Evolutionary conservation across 2,888 invertebrate genomes (phyloP).

Genomic region (Cinara cedri): DNA sequence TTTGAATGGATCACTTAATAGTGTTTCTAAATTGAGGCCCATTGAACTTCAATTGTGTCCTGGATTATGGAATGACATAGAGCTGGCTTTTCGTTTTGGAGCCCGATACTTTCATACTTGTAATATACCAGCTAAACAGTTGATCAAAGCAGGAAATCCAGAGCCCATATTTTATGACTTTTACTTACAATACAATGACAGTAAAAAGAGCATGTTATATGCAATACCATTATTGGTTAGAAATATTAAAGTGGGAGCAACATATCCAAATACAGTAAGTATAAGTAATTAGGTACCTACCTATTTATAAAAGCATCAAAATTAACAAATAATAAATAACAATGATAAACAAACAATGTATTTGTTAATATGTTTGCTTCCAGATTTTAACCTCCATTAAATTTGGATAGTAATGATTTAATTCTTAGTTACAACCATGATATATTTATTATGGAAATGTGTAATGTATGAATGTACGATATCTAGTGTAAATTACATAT

Average conservation of each 20-base stretch:
- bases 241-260: conserved; percentile 64
- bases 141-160: conserved; percentile 61
- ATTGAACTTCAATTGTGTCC: conserved; percentile 61
- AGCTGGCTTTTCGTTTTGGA: conserved; percentile 63
- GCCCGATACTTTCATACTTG: conserved; percentile 63
- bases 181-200: conserved; percentile 65
- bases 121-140: conserved; percentile 62
- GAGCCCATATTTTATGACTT: conserved; percentile 67
- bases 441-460: too few relatives aligned
- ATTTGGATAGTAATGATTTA: too few relatives aligned
- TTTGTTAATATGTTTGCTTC: too few relatives aligned
- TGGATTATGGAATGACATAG: conserved; percentile 59
- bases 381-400: too few relatives aligned
- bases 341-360: too few relatives aligned
- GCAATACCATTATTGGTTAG: conserved; percentile 68
- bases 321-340: too few relatives aligned
- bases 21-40: conserved; percentile 62
- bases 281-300: too few relatives aligned
- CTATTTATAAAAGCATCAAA: too few relatives aligned
- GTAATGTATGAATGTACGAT: too few relatives aligned
- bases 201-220: conserved; percentile 64
- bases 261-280: conserved; percentile 62
- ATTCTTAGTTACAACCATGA: too few relatives aligned
- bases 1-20: conserved; percentile 63
- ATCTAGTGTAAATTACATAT: too few relatives aligned